phyloP scores from a whole-genome alignment of 2,113 vertebrate genomes.

The Leucoraja erinaceus region DNA sequence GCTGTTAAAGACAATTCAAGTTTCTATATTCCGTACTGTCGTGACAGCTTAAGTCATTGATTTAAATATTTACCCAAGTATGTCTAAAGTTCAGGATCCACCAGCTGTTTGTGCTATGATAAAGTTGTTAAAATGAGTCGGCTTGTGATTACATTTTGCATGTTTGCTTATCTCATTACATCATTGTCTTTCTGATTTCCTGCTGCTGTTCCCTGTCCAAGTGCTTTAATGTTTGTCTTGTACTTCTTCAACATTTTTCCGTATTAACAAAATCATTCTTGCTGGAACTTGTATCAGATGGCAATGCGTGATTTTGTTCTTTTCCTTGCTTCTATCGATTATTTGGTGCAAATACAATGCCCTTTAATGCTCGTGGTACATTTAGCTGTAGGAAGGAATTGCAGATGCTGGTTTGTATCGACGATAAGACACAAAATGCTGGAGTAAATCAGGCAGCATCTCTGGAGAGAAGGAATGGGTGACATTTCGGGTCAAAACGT shows the following conservation, averaged over 20 bases:
- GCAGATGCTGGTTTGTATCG: too few relatives aligned
- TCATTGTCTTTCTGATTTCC: neutral
- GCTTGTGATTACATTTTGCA: neutral
- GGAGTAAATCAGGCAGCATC: too few relatives aligned
- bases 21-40: neutral
- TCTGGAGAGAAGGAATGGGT: too few relatives aligned
- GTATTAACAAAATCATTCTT: neutral
- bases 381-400: neutral
- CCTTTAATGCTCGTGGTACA: neutral
- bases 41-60: neutral
- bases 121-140: slow-evolving; percentile 1
- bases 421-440: too few relatives aligned
- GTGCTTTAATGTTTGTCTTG: neutral
- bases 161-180: neutral
- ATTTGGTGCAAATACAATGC: neutral
- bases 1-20: neutral
- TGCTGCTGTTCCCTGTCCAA: neutral
- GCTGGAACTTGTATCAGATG: neutral
- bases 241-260: neutral
- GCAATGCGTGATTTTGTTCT: neutral
- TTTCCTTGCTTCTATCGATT: neutral
- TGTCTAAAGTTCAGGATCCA: neutral
- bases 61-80: neutral
- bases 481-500: too few relatives aligned
- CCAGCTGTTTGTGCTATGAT: neutral